Conservation (phyloP, 2,113 vertebrate species). For the Lepus americanus region DNA sequence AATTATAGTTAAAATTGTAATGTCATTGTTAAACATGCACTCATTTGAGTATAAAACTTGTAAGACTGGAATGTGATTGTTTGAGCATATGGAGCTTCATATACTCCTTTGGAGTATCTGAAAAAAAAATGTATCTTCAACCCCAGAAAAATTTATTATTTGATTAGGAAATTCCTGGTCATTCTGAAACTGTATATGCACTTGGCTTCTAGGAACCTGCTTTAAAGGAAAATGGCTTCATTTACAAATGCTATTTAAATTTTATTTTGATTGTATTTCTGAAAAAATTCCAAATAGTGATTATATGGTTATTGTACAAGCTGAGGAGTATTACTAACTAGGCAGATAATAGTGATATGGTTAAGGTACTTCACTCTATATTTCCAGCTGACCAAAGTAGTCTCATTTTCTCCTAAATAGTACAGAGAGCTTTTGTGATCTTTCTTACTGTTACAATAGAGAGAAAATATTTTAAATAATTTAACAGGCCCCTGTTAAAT, state of each 20-base stretch:
- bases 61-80: not conserved
- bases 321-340: not conserved
- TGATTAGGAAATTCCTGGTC: slow-evolving; percentile 31
- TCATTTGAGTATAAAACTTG: slow-evolving; percentile 32
- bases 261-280: slow-evolving; percentile 44
- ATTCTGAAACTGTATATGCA: not conserved
- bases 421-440: not conserved
- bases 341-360: not conserved
- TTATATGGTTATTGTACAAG: slow-evolving; percentile 53
- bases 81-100: not conserved
- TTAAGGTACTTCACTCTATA: not conserved
- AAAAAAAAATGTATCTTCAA: not conserved
- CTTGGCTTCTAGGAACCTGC: not conserved
- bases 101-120: not conserved
- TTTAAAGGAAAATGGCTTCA: slow-evolving; percentile 49
- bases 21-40: slow-evolving; percentile 1
- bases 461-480: slow-evolving; percentile 51
- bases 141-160: slow-evolving; percentile 5
- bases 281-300: slow-evolving; percentile 38
- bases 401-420: slow-evolving; percentile 16
- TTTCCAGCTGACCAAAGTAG: slow-evolving; percentile 42
- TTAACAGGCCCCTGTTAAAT: not conserved
- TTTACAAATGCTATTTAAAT: slow-evolving; percentile 35
- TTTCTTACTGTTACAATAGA: slow-evolving; percentile 44
- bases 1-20: slow-evolving; percentile 40